Base-by-base conservation (phyloP, 2,888 invertebrate genomes). In the Melanostoma mellinum region DNA sequence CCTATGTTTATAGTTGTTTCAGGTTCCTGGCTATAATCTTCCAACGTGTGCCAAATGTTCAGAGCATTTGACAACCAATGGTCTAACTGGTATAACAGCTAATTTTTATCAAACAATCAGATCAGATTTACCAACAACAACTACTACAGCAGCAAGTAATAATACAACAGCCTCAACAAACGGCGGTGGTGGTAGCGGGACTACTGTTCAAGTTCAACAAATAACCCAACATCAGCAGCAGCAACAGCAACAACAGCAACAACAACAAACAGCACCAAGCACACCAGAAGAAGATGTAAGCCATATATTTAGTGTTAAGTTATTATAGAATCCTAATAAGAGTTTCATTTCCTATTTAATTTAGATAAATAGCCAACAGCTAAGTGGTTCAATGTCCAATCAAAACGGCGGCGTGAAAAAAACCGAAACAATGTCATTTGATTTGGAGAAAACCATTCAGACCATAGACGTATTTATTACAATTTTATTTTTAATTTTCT, bases 31-130 rank as follows among this genome's bases (percentile, higher is more conserved):
- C 77, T 91, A 91, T 88, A 90, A 89, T 88, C 88, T 91, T 86
- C 91, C 91, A 86, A 91, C 91, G 78, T 91, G 91, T 88, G 90
- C 90, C 55, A 91, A 91, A 89, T 91, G 91, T 87, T 91, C 91
- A 46, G 91, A 91, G 86, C 91, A 90, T 88, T 88, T 91, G 87
- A 90, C 91, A 53, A 89, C 89, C 52, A 91, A 90, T 86, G 88
- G 89, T 77, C 61, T 87, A 44, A 74, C 86, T 86, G 88, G 89
- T 71, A 58, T 87, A 65, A 74, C 86, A 46, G 77, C 87, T 2
- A 86, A 85, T 53, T 91, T 91, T 73, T 91, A 91, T 88, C 91
- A 90, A 84, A 87, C 90, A 58, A 89, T 89, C 38, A 87, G 91
- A 68, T 85, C 85, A 86, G 87, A 85, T 86, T 74, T 67, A 81